phyloP scores from a whole-genome alignment of 1,140 invertebrate species.

The Temnothorax longispinosus region DNA sequence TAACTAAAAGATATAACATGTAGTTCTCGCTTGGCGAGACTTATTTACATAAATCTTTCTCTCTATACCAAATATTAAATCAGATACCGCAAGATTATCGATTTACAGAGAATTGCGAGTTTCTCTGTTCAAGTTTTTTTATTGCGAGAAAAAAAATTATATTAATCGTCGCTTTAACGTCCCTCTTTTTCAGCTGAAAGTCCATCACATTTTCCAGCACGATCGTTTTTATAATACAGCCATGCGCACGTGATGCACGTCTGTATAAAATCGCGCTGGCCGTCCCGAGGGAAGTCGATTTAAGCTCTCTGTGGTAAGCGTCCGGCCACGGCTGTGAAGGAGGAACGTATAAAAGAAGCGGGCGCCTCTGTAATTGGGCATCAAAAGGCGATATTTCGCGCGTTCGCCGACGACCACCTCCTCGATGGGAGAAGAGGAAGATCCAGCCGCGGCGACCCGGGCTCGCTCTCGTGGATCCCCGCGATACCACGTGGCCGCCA shows the following conservation, averaged over 20 bases:
- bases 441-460: conserved; percentile 43
- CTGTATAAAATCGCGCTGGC: conserved; percentile 9
- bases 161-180: not conserved
- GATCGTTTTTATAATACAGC: not conserved
- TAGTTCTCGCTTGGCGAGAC: not conserved
- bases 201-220: not conserved
- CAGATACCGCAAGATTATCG: too few species aligned
- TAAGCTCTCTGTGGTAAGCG: conserved; percentile 48
- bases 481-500: conserved; percentile 20
- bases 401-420: not conserved
- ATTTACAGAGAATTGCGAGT: not conserved
- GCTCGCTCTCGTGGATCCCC: conserved; percentile 72
- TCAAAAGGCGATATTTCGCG: conserved; percentile 78
- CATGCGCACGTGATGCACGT: not conserved
- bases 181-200: not conserved
- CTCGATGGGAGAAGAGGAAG: not conserved
- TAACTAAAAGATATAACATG: not conserved
- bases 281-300: conserved; percentile 40
- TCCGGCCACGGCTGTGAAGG: conserved; percentile 36
- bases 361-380: conserved; percentile 80
- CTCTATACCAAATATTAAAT: not conserved
- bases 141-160: not conserved
- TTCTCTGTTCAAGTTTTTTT: not conserved
- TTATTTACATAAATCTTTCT: not conserved
- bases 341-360: conserved; percentile 68